Evolutionary conservation across 2,888 invertebrate genomes (phyloP), one percentile per base, ranked within the genome.

Genomic region (Lydus trimaculatus): DNA sequence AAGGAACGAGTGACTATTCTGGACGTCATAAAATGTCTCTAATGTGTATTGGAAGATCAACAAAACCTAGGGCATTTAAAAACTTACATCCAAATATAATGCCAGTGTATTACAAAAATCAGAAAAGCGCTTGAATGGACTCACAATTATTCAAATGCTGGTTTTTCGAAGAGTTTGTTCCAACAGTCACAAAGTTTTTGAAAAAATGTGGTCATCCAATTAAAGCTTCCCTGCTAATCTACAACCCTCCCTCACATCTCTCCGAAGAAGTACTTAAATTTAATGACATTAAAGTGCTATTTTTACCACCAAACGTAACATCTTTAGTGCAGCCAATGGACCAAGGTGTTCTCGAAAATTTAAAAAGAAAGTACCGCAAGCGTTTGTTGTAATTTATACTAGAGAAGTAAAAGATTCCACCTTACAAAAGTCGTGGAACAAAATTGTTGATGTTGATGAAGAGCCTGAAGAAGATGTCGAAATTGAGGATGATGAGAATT

Each of bases 1-100:
- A 75, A 75, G 70, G 73, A 73, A 73, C 65, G 74, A 17, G 31
- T 73, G 31, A 76, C 73, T 36, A 65, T 76, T 66, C 73, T 28
- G 76, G 75, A 11, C 71, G 67, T 17, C 69, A 67, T 23, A 77
- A 76, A 70, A 65, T 77, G 52, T 71, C 71, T 23, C 58, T 71
- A 23, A 63, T 69, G 62, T 48, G 67, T 4, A 75, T 76, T 59
- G 74, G 75, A 31, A 75, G 75, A 65, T 73, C 71, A 39, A 63
- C 58, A 23, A 72, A 67, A 48, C 74, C 74, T 20, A 59, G 75
- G 63, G 71, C 75, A 3, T 61, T 78, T n/a, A 76, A 75, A 31
- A 69, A 72, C 25, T 20, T 63, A 28, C 31, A 58, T 6, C 31
- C 58, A n/a, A 20, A 64, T n/a, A 15, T 15, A 13, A 13, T 39